These are phyloP conservation scores for Ornithorhynchus anatinus DNA, from an alignment of 2,113 vertebrate genomes.

Conservation along the genomic window DNA sequence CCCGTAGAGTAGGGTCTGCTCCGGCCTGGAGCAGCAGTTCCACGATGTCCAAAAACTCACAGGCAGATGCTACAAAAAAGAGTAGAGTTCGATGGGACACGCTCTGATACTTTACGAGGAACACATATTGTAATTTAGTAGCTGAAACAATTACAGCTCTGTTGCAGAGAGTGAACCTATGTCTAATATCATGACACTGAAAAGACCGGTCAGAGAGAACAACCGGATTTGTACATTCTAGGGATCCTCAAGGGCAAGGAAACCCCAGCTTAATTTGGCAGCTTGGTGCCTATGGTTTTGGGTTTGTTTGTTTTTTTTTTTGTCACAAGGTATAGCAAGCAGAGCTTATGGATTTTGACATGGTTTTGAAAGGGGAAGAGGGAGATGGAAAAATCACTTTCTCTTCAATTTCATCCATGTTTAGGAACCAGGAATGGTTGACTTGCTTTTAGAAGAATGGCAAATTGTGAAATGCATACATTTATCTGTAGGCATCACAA, in stretches of 20 bases:
- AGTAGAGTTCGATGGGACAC: not conserved
- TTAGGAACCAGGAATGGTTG: constrained; percentile 3
- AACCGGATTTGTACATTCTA: not conserved
- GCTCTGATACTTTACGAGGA: not conserved
- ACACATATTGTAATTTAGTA: rapidly evolving
- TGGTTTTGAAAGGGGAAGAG: not conserved
- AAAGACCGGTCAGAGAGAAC: not conserved
- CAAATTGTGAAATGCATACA: not conserved
- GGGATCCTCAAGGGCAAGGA: not conserved
- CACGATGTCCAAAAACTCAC: constrained; percentile 93
- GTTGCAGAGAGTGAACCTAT: rapidly evolving
- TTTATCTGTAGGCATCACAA: not conserved
- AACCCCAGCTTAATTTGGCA: constrained; percentile 14
- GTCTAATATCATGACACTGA: not conserved
- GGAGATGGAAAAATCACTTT: not conserved
- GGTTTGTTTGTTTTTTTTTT: not conserved
- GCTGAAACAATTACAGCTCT: not conserved
- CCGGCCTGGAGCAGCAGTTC: constrained; percentile 87
- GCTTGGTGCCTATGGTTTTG: no score
- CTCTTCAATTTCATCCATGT: not conserved
- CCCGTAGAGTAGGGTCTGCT: constrained; percentile 86
- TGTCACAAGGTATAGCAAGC: rapidly evolving
- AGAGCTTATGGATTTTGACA: not conserved
- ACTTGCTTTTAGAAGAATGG: not conserved
- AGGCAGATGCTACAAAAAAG: constrained; percentile 83